A percentile compares a stretch with the other conserved stretches of the same genome.
These are phyloP conservation scores for Lagorchestes hirsutus DNA, from an alignment of 2,797 vertebrate species.

Conservation along the genomic window DNA sequence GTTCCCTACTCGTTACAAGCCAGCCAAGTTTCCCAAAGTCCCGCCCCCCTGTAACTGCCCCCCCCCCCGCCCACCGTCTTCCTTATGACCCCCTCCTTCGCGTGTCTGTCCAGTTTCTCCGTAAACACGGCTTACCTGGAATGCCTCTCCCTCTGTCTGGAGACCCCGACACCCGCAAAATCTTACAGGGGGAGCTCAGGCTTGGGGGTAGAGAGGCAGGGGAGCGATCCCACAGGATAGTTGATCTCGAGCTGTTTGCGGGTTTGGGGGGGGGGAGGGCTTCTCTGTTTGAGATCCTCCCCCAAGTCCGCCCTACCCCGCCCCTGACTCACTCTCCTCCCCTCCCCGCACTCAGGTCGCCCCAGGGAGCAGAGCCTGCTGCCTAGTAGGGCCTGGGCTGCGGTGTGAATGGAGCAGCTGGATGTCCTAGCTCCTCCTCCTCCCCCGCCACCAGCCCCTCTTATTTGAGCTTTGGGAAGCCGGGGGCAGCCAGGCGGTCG, in stretches of 20 bases:
- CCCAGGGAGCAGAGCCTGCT: conserved; percentile 53
- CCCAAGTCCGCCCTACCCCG: conserved; percentile 66
- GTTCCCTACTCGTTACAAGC: not conserved
- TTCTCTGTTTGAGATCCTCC: not conserved
- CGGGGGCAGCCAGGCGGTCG: conserved; percentile 89
- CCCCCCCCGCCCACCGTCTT: conserved; percentile 45
- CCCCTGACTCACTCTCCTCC: conserved; percentile 65
- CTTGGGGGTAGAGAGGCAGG: conserved; percentile 43
- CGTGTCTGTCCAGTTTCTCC: not conserved
- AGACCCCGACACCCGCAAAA: conserved; percentile 32
- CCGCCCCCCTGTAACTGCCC: conserved; percentile 73
- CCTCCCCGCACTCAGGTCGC: conserved; percentile 59
- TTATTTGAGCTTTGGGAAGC: conserved; percentile 93
- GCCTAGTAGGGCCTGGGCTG: conserved; percentile 61
- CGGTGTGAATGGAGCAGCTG: conserved; percentile 88
- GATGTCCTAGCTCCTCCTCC: conserved; percentile 90
- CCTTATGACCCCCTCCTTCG: not conserved
- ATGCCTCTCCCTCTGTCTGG: not conserved
- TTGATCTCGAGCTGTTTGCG: conserved; percentile 4
- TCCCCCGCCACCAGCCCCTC: conserved; percentile 86
- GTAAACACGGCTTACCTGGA: conserved; percentile 66
- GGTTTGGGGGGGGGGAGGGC: conserved; percentile 22
- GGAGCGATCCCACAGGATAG: not conserved
- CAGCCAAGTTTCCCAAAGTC: conserved; percentile 60
- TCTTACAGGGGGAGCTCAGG: conserved; percentile 8